These are phyloP conservation scores for Malurus splendens DNA, from an alignment of 2,797 vertebrate species.

Conservation along the genomic window DNA sequence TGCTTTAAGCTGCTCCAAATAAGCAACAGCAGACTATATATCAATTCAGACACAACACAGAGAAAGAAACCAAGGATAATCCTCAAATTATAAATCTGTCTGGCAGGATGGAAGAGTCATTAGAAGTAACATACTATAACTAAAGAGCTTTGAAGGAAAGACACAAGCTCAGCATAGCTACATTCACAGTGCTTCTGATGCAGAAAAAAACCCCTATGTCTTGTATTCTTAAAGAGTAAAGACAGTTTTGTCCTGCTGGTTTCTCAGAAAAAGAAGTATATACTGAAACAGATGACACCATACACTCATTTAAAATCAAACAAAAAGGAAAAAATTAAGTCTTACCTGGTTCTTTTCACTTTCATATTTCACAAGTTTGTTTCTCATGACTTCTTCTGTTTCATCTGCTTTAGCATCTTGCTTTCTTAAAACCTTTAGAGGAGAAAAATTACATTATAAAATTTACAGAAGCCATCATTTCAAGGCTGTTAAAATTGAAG, in stretches of 20 bases:
- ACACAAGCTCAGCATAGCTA: background rate
- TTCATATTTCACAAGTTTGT: conserved; percentile 79
- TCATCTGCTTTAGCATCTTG: conserved; percentile 68
- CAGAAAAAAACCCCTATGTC: background rate
- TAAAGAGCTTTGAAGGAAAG: background rate
- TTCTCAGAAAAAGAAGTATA: background rate
- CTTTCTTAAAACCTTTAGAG: conserved; percentile 76
- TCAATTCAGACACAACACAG: background rate
- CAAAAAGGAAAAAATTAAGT: background rate
- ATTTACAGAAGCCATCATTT: background rate
- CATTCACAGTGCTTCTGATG: background rate
- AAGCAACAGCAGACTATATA: background rate
- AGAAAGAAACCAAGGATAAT: background rate
- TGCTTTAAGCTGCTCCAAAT: background rate
- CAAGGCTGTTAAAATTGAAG: background rate
- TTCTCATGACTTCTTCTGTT: conserved; percentile 71
- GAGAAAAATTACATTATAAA: background rate
- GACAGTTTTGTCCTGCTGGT: background rate
- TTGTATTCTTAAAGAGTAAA: background rate
- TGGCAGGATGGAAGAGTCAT: background rate
- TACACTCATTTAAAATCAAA: background rate
- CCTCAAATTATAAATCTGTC: background rate
- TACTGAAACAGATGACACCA: background rate
- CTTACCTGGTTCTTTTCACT: conserved; percentile 82
- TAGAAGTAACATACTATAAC: background rate